Conservation (phyloP, 2,888 invertebrate genomes). For the Mylabris sibirica region DNA sequence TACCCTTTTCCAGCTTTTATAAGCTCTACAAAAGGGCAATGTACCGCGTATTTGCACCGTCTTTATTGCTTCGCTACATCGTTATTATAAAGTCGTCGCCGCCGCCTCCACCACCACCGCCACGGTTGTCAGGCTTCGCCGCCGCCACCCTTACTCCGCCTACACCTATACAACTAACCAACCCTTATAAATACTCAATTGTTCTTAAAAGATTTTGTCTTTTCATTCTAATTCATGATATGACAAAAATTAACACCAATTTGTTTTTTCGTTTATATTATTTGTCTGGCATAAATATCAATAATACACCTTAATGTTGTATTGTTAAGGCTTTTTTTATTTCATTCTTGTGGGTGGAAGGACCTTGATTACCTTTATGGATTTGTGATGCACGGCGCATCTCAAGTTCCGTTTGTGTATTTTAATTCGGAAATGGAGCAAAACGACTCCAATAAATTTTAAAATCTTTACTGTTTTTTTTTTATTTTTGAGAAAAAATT, state of each 20-base stretch:
- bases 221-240: too few relatives aligned
- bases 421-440: constrained; percentile 40
- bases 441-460: constrained; percentile 1
- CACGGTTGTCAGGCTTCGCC: too few relatives aligned
- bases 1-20: background rate
- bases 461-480: background rate
- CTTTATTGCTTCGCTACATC: background rate
- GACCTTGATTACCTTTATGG: constrained; percentile 62
- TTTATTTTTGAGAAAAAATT: background rate
- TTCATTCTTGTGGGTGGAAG: background rate
- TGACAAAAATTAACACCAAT: background rate
- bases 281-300: background rate
- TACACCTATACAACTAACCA: background rate
- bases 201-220: too few relatives aligned
- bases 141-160: too few relatives aligned
- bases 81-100: background rate
- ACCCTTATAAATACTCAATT: background rate
- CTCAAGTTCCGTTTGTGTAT: constrained; percentile 51
- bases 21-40: constrained; percentile 2
- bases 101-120: background rate
- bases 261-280: background rate
- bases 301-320: background rate
- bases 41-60: constrained; percentile 6
- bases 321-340: background rate
- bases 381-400: constrained; percentile 68